Conservation (phyloP, 2,113 vertebrate genomes). For the Rhizomys pruinosus region DNA sequence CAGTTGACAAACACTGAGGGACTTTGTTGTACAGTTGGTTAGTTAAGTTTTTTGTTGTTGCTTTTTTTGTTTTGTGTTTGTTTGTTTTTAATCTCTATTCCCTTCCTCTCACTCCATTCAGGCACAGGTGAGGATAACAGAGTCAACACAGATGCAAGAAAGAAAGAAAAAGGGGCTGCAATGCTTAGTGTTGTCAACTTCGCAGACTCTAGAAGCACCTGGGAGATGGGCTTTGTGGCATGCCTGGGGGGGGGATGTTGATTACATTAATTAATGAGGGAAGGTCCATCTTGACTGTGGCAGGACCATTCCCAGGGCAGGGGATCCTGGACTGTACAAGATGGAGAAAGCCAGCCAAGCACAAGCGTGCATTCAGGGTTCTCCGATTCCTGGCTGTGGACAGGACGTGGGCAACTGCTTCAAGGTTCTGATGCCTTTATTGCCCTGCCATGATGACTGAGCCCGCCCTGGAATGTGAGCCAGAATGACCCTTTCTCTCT, state of each 20-base stretch:
- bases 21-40: not conserved
- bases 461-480: not conserved
- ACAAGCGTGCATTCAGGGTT: too few relatives aligned
- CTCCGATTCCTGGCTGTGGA: not conserved
- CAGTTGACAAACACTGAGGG: not conserved
- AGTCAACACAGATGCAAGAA: not conserved
- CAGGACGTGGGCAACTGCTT: not conserved
- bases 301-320: not conserved
- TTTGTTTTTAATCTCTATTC: constrained; percentile 41
- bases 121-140: not conserved
- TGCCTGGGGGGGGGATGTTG: not conserved
- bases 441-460: not conserved
- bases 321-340: not conserved
- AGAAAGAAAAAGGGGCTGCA: not conserved
- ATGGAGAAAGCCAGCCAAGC: not conserved
- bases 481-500: not conserved
- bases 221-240: not conserved
- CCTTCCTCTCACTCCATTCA: not conserved
- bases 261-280: not conserved
- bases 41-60: too few relatives aligned
- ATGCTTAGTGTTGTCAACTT: not conserved
- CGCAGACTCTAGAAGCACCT: not conserved
- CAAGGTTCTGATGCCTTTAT: not conserved
- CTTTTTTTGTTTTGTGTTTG: not conserved
- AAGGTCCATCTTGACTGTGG: not conserved